phyloP scores from a whole-genome alignment of 2,113 vertebrate species.

The Pachypanchax playfairii region DNA sequence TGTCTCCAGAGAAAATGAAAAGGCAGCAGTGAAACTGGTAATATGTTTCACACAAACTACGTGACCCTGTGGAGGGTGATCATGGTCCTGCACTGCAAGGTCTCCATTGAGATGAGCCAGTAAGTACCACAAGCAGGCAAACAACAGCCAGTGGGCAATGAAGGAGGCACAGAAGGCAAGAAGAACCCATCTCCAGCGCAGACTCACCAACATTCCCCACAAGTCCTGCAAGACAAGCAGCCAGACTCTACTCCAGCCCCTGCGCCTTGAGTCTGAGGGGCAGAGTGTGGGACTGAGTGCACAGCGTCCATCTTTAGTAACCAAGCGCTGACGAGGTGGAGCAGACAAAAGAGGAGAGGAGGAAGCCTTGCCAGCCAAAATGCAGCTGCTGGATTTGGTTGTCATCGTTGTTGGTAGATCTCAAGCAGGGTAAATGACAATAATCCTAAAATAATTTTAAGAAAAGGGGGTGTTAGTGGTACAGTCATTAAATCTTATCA shows the following conservation, averaged over 20 bases:
- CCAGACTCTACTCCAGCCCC: conserved; percentile 77
- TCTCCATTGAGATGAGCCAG: conserved; percentile 95
- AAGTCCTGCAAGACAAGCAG: conserved; percentile 86
- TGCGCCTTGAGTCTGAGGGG: conserved; percentile 49
- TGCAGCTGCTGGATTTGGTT: conserved; percentile 64
- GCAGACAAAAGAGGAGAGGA: conserved; percentile 84
- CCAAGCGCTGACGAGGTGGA: conserved; percentile 80
- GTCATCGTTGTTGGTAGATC: conserved; percentile 59
- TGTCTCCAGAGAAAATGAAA: conserved; percentile 97
- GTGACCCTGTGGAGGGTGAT: conserved; percentile 90
- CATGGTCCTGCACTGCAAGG: conserved; percentile 87
- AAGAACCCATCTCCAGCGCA: conserved; percentile 98
- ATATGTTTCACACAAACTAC: conserved; percentile 96
- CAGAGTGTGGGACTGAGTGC: conserved; percentile 55
- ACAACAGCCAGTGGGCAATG: conserved; percentile 94
- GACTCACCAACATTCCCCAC: conserved; percentile 92
- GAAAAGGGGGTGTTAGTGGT: conserved; percentile 11
- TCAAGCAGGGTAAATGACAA: conserved; percentile 21
- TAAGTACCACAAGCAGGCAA: conserved; percentile 95
- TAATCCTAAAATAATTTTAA: conserved; percentile 33
- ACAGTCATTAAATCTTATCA: background rate
- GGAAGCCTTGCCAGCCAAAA: conserved; percentile 80
- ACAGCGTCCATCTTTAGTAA: conserved; percentile 94
- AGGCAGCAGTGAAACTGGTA: conserved; percentile 94
- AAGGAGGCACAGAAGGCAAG: conserved; percentile 93